Evolutionary conservation across 64 coral and sea anemone species (phyloP), one percentile per base, ranked within the genome.

Genomic region (Actinia tenebrosa): DNA sequence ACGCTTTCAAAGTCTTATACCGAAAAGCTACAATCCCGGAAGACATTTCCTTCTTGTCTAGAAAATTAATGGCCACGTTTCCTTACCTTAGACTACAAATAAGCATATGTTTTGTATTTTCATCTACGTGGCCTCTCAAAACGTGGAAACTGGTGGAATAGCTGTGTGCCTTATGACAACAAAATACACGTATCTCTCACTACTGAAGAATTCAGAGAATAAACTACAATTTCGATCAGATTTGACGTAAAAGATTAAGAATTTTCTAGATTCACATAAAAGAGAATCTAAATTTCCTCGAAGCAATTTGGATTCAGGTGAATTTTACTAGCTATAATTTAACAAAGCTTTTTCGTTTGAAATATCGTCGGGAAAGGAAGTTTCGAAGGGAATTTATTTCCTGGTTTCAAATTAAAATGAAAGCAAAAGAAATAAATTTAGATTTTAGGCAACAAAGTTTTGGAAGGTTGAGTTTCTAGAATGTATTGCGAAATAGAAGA

Each of bases 81-180:
- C 69, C 69, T 75, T 42, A 75, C 2, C 69, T 37, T n/a, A 42
- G 20, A 10, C 4, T 14, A 30, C 2, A 20, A 61, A 61, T 61
- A 61, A 66, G 61, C 20, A 42, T 8, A 42, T 75, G 26, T 42
- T 75, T 75, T 27, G 26, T 75, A 75, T 75, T 75, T 75, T 75
- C 22, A 75, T 30, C n/a, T 75, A 75, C 69, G 69, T 75, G 69
- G 69, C 69, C 13, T 58, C 10, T 75, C 25, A 75, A 30, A 75
- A 75, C 69, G 69, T 75, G 69, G 69, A 75, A 75, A 75, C 69
- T 75, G 69, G 27, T 75, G 69, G 69, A 75, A 27, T 37, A 75
- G 1, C 19, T 69, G 1, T 75, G 26, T 37, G 13, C 15, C 10
- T 66, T 66, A n/a, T 66, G n/a, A 66, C 63, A 66, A 43, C 26